Evolutionary conservation across 2,888 invertebrate genomes (phyloP), one percentile per base, ranked within the genome.

Genomic region (Steinernema carpocapsae): DNA sequence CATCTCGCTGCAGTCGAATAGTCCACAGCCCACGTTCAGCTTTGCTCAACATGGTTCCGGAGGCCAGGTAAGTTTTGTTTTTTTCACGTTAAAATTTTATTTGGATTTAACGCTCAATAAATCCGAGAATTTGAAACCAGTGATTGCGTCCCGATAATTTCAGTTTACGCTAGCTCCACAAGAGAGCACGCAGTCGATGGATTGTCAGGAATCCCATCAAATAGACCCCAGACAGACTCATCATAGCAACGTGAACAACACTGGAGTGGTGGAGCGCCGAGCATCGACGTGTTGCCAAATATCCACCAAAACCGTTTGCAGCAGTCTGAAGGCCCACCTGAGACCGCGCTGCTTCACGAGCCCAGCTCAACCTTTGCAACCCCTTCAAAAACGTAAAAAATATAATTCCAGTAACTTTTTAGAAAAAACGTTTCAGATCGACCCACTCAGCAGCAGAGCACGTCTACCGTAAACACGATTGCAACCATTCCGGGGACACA

Each of bases 1-100:
- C 12, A 10, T 64, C 26, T 64, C 64, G 17, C 64, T 64, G 64
- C 64, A 64, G 19, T 64, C 64, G 1, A 64, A 22, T 45, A 73
- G 43, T 17, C 46, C 51, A 17, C 77, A 71, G 24, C 52, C 77
- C 26, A 84, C 82, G 0, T 85, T 80, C 78, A 80, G 81, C 59
- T 84, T 82, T 72, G 80, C 84, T 10, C 79, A 81, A 74, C 79
- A 83, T 74, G 84, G 84, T 10, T 84, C 83, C 48, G 84, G 84
- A 4, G 84, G 84, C 73, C 83, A 84, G 77, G 84, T 84, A 42
- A 72, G 72, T 19, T 17, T 37, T 10, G 37, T 37, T 10, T 3
- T 37, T 37, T 37, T 10, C 52, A 22, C 22, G 12, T 1, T 52
- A 12, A 52, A 10, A 37, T 10, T n/a, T 48, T 48, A 48, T 10